Percentiles rank a stretch among this genome's conserved stretches.
These are phyloP conservation scores for Pelecanus crispus DNA, from an alignment of 2,113 vertebrate species.

Conservation along the genomic window DNA sequence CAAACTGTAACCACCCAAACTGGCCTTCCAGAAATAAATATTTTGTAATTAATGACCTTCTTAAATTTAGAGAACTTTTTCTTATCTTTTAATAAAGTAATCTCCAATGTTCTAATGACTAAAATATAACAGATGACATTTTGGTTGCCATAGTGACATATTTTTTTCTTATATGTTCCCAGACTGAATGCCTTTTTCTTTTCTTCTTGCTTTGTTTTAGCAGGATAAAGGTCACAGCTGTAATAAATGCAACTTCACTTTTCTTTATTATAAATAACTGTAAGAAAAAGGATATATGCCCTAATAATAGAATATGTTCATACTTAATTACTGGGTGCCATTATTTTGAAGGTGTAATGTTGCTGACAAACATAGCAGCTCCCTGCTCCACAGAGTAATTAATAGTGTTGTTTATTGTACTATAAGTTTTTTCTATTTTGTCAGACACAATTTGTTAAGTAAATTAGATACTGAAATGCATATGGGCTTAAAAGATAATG, in stretches of 20 bases:
- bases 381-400: conserved; percentile 50
- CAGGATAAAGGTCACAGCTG: not conserved
- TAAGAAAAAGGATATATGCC: conserved; percentile 11
- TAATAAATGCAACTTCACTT: conserved; percentile 34
- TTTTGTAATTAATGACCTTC: not conserved
- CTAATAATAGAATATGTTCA: conserved; percentile 49
- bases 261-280: conserved; percentile 40
- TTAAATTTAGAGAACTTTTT: not conserved
- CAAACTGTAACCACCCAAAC: not conserved
- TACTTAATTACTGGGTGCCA: conserved; percentile 51
- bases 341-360: conserved; percentile 40
- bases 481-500: conserved; percentile 50
- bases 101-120: conserved; percentile 24
- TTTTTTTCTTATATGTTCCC: conserved; percentile 21
- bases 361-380: conserved; percentile 38
- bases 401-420: conserved; percentile 60
- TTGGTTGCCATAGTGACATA: conserved; percentile 56
- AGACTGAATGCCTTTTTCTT: not conserved
- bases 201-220: conserved; percentile 51
- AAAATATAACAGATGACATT: conserved; percentile 40
- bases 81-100: not conserved
- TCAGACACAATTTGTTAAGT: conserved; percentile 67
- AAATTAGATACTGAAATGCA: conserved; percentile 63
- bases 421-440: conserved; percentile 60
- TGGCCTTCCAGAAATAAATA: not conserved